A percentile compares a stretch with the other conserved stretches of the same genome.
Evolutionary conservation across 2,113 vertebrate species (phyloP).

Genomic region (Hiodon alosoides): DNA sequence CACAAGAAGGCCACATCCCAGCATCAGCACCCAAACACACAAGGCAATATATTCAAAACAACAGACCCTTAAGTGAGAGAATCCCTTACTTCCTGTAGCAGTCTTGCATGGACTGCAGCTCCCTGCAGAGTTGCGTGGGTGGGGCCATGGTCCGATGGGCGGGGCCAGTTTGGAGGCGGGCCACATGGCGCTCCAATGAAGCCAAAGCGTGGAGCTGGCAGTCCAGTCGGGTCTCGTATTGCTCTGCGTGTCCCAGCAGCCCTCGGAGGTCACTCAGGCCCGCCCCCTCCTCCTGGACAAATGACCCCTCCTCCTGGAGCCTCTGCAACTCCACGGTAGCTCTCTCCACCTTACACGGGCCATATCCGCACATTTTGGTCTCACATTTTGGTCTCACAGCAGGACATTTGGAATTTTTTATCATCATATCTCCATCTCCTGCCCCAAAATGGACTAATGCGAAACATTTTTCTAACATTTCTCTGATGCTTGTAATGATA

Average conservation of each 20-base stretch:
- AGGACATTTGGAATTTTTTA: neutral
- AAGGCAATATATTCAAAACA: too few species aligned
- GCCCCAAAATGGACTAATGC: neutral
- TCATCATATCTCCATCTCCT: neutral
- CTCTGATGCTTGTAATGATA: neutral
- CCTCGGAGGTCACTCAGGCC: conserved; percentile 62
- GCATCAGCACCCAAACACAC: too few species aligned
- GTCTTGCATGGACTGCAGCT: conserved; percentile 71
- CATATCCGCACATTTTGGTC: neutral
- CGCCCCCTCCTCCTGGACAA: conserved; percentile 56
- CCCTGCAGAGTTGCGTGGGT: conserved; percentile 51
- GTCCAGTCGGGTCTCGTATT: conserved; percentile 62
- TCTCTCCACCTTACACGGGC: conserved; percentile 68
- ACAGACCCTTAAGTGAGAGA: neutral
- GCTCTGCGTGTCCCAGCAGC: conserved; percentile 52
- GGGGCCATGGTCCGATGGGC: conserved; percentile 28
- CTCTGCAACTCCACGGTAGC: conserved; percentile 72
- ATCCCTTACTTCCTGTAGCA: conserved; percentile 67
- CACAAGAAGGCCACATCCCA: too few species aligned
- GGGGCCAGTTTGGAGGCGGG: conserved; percentile 51
- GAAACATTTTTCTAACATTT: neutral
- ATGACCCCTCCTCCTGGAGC: conserved; percentile 72
- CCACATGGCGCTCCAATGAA: conserved; percentile 64
- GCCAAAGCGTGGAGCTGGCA: conserved; percentile 64
- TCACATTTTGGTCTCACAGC: neutral